Evolutionary conservation across 2,113 vertebrate species (phyloP).

Genomic region (Perca fluviatilis): DNA sequence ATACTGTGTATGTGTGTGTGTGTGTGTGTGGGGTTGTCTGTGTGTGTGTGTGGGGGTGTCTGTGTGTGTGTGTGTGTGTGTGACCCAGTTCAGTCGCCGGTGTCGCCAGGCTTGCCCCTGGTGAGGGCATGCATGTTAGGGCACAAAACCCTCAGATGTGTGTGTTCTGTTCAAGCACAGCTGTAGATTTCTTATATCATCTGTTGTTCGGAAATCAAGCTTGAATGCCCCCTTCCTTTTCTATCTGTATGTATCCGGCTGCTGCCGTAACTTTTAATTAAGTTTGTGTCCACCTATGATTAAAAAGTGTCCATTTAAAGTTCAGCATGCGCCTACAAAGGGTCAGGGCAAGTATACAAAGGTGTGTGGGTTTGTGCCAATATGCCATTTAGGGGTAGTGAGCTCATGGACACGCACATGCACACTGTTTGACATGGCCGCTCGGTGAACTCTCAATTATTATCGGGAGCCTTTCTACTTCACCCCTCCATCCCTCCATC

Average conservation of each 20-base stretch:
- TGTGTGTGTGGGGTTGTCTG: background rate
- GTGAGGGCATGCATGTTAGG: constrained; percentile 74
- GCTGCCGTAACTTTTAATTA: constrained; percentile 1
- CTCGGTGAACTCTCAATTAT: constrained; percentile 76
- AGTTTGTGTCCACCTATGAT: background rate
- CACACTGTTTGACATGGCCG: constrained; percentile 48
- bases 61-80: constrained; percentile 6
- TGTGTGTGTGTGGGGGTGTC: constrained; percentile 39
- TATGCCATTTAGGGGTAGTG: background rate
- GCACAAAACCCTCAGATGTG: constrained; percentile 66
- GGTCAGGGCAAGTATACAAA: constrained; percentile 6
- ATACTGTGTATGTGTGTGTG: constrained; percentile 62
- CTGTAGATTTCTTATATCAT: constrained; percentile 38
- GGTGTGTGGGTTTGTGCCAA: constrained; percentile 9
- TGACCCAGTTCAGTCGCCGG: constrained; percentile 81
- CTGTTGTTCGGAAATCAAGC: background rate
- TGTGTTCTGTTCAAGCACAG: constrained; percentile 48
- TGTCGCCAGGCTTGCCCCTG: constrained; percentile 76
- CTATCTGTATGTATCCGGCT: background rate
- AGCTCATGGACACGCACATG: constrained; percentile 25
- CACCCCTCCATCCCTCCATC: constrained; percentile 55
- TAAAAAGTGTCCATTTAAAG: constrained; percentile 3
- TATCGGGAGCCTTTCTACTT: constrained; percentile 61
- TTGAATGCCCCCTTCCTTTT: background rate
- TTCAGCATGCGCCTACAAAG: constrained; percentile 11